phyloP scores from a whole-genome alignment of 2,888 invertebrate genomes.

The Drosophila fulvimacula region DNA sequence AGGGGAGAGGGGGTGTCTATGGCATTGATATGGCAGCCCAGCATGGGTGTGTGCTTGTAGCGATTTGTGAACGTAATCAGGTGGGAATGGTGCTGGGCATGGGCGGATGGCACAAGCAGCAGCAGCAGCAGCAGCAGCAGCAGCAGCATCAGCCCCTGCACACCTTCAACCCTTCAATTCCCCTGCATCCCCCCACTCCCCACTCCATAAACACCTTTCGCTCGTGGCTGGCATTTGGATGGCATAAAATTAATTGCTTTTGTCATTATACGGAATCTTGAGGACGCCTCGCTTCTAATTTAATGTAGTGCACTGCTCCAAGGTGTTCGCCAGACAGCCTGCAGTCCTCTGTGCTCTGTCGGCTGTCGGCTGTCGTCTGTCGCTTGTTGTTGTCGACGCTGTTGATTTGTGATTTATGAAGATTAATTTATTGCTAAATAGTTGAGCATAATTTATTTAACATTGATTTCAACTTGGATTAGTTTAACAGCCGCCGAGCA shows the following conservation, averaged over 20 bases:
- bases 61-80: constrained; percentile 83
- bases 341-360: constrained; percentile 11
- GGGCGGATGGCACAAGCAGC: constrained; percentile 8
- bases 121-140: constrained; percentile 2
- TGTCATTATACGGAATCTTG: constrained; percentile 84
- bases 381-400: constrained; percentile 52
- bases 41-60: constrained; percentile 54
- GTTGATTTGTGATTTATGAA: constrained; percentile 84
- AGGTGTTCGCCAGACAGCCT: constrained; percentile 20
- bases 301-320: constrained; percentile 68
- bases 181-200: constrained; percentile 6
- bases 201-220: constrained; percentile 54
- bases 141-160: constrained; percentile 1
- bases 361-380: constrained; percentile 22
- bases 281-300: constrained; percentile 78
- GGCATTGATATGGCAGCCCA: constrained; percentile 51
- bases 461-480: constrained; percentile 77
- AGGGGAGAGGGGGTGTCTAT: constrained; percentile 2
- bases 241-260: constrained; percentile 84
- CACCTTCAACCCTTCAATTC: not conserved
- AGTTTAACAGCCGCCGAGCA: constrained; percentile 40
- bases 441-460: constrained; percentile 80
- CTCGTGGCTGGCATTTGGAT: constrained; percentile 60
- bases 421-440: constrained; percentile 83
- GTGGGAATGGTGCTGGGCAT: constrained; percentile 22